Conservation (phyloP, 2,888 invertebrate genomes). For the Crioceris asparagi region DNA sequence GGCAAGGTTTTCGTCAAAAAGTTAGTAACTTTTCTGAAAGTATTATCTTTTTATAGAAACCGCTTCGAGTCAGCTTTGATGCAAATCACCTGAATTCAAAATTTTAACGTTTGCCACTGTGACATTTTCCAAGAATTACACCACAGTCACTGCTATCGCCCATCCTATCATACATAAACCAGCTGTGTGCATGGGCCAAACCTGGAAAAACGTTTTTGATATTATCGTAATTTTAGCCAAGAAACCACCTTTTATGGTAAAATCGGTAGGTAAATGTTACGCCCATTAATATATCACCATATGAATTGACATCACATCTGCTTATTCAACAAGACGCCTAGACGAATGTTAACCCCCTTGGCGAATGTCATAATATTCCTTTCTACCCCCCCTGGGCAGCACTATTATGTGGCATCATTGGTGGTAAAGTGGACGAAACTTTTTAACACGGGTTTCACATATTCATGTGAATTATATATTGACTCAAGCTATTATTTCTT, state of each 20-base stretch:
- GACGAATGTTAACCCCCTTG: constrained; percentile 25
- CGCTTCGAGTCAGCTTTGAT: too few relatives aligned
- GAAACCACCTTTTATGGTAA: constrained; percentile 21
- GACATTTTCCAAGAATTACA: too few relatives aligned
- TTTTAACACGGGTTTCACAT: constrained; percentile 24
- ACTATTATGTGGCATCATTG: constrained; percentile 29
- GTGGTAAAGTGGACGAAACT: constrained; percentile 29
- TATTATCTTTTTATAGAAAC: too few relatives aligned
- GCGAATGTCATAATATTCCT: constrained; percentile 36
- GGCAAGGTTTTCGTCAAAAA: too few relatives aligned
- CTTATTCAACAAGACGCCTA: constrained; percentile 13
- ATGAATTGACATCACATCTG: constrained; percentile 27
- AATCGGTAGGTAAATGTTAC: constrained; percentile 22
- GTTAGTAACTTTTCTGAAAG: too few relatives aligned
- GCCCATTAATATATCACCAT: constrained; percentile 25
- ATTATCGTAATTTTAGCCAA: too few relatives aligned
- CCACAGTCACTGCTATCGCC: too few relatives aligned
- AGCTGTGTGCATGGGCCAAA: too few relatives aligned
- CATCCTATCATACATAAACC: too few relatives aligned
- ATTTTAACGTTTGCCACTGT: too few relatives aligned
- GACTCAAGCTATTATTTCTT: background rate
- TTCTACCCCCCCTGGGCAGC: constrained; percentile 30
- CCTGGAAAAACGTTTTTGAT: too few relatives aligned
- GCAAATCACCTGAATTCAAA: too few relatives aligned
- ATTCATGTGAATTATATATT: constrained; percentile 15